A percentile compares a stretch with the other conserved stretches of the same genome.
phyloP scores from a whole-genome alignment of 1,140 invertebrate genomes.

The Drosophila paulistorum region DNA sequence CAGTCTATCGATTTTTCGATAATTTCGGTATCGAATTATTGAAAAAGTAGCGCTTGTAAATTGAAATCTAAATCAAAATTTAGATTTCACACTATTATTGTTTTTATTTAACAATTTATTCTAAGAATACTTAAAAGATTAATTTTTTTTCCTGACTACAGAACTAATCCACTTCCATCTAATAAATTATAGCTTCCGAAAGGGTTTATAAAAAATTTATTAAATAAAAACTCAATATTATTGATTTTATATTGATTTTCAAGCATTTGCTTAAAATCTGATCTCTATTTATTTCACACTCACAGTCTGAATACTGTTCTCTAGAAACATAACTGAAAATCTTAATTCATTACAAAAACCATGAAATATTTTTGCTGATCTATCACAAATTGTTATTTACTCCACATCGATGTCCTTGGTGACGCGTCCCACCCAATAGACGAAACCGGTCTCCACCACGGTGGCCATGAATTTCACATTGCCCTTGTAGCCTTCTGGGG shows the following conservation, averaged over 20 bases:
- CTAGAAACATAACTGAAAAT: constrained; percentile 8
- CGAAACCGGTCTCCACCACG: constrained; percentile 81
- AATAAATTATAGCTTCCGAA: no score
- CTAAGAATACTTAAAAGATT: neutral
- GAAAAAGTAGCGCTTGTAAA: neutral
- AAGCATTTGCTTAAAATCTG: constrained; percentile 17
- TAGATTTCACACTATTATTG: no score
- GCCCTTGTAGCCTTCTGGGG: constrained; percentile 78
- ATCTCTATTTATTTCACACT: constrained; percentile 50
- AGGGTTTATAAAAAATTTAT: no score
- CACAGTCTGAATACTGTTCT: constrained; percentile 61
- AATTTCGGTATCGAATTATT: neutral
- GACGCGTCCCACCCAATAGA: constrained; percentile 83
- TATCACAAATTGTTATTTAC: constrained; percentile 65
- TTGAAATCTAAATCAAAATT: neutral
- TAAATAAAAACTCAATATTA: neutral
- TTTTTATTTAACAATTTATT: neutral
- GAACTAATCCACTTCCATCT: no score
- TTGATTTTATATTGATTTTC: constrained; percentile 3
- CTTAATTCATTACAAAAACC: constrained; percentile 29
- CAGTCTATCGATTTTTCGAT: neutral
- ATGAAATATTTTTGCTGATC: constrained; percentile 35
- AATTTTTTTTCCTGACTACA: no score
- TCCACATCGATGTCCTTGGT: constrained; percentile 71
- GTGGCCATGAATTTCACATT: constrained; percentile 82